These are phyloP conservation scores for Diplazon laetatorius DNA, from an alignment of 2,888 invertebrate species.

Conservation along the genomic window DNA sequence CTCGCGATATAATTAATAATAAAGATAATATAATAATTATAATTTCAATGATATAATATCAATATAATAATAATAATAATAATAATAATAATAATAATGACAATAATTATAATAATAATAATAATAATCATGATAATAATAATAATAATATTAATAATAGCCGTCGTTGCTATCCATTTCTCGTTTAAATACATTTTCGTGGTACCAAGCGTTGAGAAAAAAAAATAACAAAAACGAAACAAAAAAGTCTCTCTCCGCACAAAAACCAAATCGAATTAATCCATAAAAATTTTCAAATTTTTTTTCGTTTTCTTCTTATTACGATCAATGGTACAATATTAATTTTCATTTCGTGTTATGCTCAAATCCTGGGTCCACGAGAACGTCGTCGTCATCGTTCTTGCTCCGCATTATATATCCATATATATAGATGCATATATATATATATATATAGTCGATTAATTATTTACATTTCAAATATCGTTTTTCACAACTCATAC, in stretches of 20 bases:
- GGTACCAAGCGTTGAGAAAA: conserved; percentile 64
- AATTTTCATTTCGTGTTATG: conserved; percentile 22
- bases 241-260: conserved; percentile 18
- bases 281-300: conserved; percentile 30
- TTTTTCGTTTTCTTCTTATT: background rate
- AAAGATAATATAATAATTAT: conserved; percentile 63
- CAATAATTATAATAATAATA: conserved; percentile 61
- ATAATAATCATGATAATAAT: conserved; percentile 65
- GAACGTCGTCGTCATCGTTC: conserved; percentile 77
- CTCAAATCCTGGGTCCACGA: conserved; percentile 65
- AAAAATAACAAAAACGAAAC: conserved; percentile 27
- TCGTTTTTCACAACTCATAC: conserved; percentile 58
- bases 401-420: conserved; percentile 56
- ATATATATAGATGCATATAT: conserved; percentile 51
- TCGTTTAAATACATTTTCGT: conserved; percentile 72
- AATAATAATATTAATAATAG: conserved; percentile 67
- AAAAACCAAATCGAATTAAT: conserved; percentile 69
- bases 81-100: conserved; percentile 69
- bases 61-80: conserved; percentile 67
- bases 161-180: conserved; percentile 71
- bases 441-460: conserved; percentile 63
- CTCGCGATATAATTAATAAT: conserved; percentile 76
- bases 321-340: conserved; percentile 11
- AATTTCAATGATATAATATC: conserved; percentile 68
- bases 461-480: conserved; percentile 63